Percentiles rank a stretch among this genome's conserved stretches.
Evolutionary conservation across 2,888 invertebrate genomes (phyloP).

Genomic region (Cryptus armator): DNA sequence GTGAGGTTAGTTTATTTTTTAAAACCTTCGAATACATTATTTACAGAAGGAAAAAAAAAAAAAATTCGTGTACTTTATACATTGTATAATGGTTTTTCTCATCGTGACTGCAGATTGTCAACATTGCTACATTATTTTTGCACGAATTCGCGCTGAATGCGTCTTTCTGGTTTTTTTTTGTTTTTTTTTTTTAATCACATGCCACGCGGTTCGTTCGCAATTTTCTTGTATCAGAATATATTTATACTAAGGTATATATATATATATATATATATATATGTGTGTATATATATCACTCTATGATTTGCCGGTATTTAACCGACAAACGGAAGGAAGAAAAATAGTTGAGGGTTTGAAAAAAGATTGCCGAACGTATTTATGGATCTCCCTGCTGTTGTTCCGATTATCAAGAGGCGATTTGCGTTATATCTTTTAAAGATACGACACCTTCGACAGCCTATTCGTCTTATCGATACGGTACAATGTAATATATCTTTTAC

Average conservation of each 20-base stretch:
- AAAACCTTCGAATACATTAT: slow-evolving; percentile 70
- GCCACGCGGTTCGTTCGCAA: slow-evolving; percentile 13
- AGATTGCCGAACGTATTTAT: slow-evolving; percentile 32
- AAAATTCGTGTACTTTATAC: slow-evolving; percentile 42
- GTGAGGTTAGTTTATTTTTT: slow-evolving; percentile 37
- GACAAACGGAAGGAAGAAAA: slow-evolving; percentile 30
- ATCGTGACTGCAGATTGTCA: slow-evolving; percentile 77
- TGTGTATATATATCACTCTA: slow-evolving; percentile 14
- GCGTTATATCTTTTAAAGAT: slow-evolving; percentile 51
- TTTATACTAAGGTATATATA: slow-evolving; percentile 14
- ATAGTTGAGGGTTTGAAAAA: slow-evolving; percentile 29
- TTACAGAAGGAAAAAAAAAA: slow-evolving; percentile 73
- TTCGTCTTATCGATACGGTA: slow-evolving; percentile 31
- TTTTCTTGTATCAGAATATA: slow-evolving; percentile 43
- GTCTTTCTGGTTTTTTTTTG: not conserved
- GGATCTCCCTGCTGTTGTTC: slow-evolving; percentile 15
- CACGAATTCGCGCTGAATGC: slow-evolving; percentile 15
- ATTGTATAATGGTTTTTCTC: slow-evolving; percentile 50
- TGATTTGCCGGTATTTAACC: slow-evolving; percentile 2
- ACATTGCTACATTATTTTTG: slow-evolving; percentile 64
- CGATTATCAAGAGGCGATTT: slow-evolving; percentile 18
- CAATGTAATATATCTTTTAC: slow-evolving; percentile 38
- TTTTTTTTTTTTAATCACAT: slow-evolving; percentile 24
- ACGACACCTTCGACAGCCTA: slow-evolving; percentile 29
- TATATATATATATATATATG: not conserved